Percentiles rank a stretch among this genome's conserved stretches.
Evolutionary conservation across 2,888 invertebrate species (phyloP).

Genomic region (Ecdyonurus torrentis): DNA sequence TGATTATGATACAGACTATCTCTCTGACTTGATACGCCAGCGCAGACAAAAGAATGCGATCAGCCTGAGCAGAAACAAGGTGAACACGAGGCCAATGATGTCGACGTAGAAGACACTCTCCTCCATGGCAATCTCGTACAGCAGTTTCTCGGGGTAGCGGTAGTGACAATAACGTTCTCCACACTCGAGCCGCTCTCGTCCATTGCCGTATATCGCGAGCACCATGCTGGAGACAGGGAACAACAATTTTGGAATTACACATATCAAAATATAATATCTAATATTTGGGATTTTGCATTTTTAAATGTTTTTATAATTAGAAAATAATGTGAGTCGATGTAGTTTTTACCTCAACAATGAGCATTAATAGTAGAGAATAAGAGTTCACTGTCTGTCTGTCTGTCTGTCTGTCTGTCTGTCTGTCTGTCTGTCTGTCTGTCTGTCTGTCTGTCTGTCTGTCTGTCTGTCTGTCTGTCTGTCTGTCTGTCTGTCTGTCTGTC

Average conservation of each 20-base stretch:
- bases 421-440: no score
- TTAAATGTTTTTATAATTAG: no score
- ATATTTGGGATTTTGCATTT: no score
- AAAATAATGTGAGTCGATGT: no score
- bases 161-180: slow-evolving; percentile 68
- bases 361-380: no score
- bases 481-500: neutral
- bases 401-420: no score
- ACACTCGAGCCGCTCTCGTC: slow-evolving; percentile 60
- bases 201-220: slow-evolving; percentile 55
- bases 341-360: no score
- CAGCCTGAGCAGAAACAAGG: slow-evolving; percentile 46
- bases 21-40: slow-evolving; percentile 52
- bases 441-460: no score
- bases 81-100: slow-evolving; percentile 49
- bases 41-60: slow-evolving; percentile 55
- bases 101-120: slow-evolving; percentile 74
- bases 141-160: slow-evolving; percentile 60
- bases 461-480: neutral
- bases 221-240: slow-evolving; percentile 19
- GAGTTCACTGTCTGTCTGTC: no score
- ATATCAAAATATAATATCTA: no score
- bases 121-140: slow-evolving; percentile 63
- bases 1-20: no score
- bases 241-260: no score